Evolutionary conservation across 2,113 vertebrate species (phyloP).

Genomic region (Rafetus swinhoei): DNA sequence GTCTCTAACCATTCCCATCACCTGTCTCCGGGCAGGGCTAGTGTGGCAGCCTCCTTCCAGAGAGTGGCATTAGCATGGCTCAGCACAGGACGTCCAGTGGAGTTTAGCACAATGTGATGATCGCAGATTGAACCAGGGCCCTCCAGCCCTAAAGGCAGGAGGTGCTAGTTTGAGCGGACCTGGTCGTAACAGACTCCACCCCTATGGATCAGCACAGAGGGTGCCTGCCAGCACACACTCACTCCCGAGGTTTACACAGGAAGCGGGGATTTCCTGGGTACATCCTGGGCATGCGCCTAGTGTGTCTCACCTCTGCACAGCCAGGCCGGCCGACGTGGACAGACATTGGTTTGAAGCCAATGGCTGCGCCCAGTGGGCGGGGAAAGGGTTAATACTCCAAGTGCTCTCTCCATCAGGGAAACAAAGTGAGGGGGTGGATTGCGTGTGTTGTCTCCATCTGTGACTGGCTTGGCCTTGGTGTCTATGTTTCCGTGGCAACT

Average conservation of each 20-base stretch:
- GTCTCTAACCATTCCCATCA: background rate
- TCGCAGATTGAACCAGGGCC: background rate
- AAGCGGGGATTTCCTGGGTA: background rate
- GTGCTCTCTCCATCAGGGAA: slow-evolving; percentile 8
- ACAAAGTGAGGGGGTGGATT: slow-evolving; percentile 6
- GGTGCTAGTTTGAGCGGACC: too few species aligned
- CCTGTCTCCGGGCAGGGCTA: too few species aligned
- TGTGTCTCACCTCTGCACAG: too few species aligned
- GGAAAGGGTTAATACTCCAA: slow-evolving; percentile 12
- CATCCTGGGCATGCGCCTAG: too few species aligned
- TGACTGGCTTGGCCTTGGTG: slow-evolving; percentile 27
- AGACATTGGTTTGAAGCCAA: background rate
- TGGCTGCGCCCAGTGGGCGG: background rate
- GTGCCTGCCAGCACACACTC: background rate
- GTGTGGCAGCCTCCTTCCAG: too few species aligned
- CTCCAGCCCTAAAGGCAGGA: too few species aligned
- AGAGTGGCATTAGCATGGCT: too few species aligned
- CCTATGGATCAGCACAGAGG: background rate
- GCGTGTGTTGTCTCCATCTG: slow-evolving; percentile 22
- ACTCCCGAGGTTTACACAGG: background rate
- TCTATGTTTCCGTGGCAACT: slow-evolving; percentile 35
- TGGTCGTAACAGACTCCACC: background rate
- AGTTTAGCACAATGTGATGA: background rate
- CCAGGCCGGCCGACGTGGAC: background rate
- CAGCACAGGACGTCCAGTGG: background rate